These are phyloP conservation scores for Adela reaumurella DNA, from an alignment of 2,888 invertebrate genomes.

Conservation along the genomic window DNA sequence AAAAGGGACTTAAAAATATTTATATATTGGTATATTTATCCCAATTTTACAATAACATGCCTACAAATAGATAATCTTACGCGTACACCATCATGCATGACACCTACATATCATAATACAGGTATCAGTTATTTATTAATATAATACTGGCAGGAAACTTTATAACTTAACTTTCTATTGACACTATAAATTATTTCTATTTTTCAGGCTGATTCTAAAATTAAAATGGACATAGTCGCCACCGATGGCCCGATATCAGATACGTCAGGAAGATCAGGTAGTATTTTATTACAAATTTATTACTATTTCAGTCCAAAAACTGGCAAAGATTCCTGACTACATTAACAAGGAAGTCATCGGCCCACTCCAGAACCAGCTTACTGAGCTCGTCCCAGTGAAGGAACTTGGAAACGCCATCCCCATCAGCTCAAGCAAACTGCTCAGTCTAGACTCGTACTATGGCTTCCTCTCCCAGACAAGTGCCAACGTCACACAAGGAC, in stretches of 20 bases:
- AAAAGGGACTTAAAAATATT: too few species aligned
- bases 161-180: too few species aligned
- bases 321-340: slow-evolving; percentile 31
- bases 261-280: slow-evolving; percentile 53
- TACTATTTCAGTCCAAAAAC: slow-evolving; percentile 21
- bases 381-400: slow-evolving; percentile 10
- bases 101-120: too few species aligned
- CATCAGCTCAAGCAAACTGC: slow-evolving; percentile 24
- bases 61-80: too few species aligned
- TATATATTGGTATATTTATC: too few species aligned
- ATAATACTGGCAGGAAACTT: too few species aligned
- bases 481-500: slow-evolving; percentile 31
- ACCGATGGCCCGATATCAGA: slow-evolving; percentile 61
- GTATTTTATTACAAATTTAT: not conserved
- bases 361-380: slow-evolving; percentile 17
- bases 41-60: too few species aligned
- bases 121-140: too few species aligned
- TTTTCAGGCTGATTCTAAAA: slow-evolving; percentile 57
- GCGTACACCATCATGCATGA: too few species aligned
- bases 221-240: slow-evolving; percentile 54
- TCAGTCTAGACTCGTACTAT: slow-evolving; percentile 29
- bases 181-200: too few species aligned
- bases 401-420: slow-evolving; percentile 18
- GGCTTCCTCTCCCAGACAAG: slow-evolving; percentile 27
- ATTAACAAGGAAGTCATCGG: slow-evolving; percentile 41